Conservation (phyloP, 2,797 vertebrate species). For the Hyperoplus lanceolatus region DNA sequence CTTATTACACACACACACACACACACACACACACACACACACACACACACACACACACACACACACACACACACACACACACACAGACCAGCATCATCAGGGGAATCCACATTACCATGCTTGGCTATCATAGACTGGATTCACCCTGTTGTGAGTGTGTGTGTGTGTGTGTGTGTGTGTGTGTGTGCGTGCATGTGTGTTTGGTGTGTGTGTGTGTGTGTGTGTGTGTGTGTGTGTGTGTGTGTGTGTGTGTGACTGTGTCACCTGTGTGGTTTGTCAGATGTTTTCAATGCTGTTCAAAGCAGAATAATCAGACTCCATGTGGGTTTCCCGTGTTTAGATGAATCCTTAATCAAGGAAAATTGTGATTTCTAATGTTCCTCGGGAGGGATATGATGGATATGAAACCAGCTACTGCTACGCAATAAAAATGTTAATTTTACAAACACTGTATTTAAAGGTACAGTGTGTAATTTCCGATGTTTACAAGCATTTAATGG, state of each 20-base stretch:
- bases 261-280: conserved; percentile 40
- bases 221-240: too few relatives aligned
- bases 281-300: conserved; percentile 49
- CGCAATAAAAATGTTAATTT: not conserved
- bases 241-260: conserved; percentile 29
- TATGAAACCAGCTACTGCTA: not conserved
- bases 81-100: conserved; percentile 44
- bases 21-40: conserved; percentile 45
- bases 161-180: conserved; percentile 29
- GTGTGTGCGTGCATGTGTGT: conserved; percentile 19
- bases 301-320: conserved; percentile 41
- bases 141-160: conserved; percentile 24
- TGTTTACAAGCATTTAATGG: too few relatives aligned
- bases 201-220: too few relatives aligned
- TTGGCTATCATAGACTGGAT: conserved; percentile 44
- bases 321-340: conserved; percentile 45
- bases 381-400: not conserved
- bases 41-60: too few relatives aligned
- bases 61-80: too few relatives aligned
- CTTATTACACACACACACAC: conserved; percentile 68
- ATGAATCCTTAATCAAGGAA: conserved; percentile 7
- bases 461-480: too few relatives aligned
- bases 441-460: conserved; percentile 7
- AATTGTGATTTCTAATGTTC: conserved; percentile 39
- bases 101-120: conserved; percentile 64